Evolutionary conservation across 2,888 invertebrate genomes (phyloP), one percentile per base, ranked within the genome.

Genomic region (Alcis repandata): DNA sequence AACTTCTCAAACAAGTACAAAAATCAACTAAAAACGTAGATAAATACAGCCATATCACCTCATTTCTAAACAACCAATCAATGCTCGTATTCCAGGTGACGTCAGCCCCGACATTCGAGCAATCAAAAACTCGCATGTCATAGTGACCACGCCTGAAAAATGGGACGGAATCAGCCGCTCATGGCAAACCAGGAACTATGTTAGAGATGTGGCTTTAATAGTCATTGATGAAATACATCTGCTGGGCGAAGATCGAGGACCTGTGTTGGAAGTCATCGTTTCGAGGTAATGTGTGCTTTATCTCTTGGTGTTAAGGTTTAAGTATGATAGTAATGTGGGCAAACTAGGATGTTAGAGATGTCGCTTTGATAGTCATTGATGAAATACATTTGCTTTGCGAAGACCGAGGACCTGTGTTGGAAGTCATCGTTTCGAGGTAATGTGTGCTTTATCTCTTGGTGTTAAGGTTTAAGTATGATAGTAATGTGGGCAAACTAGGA

Each of bases 141-240:
- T 99, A 74, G 98, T 99, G 0, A 99, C 99, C 0, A 99, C 99
- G 0, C 99, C 99, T 0, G 99, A 99, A 90, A 99, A 99, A 87
- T 99, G 99, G 99, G 99, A 99, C 89, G 99, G 99, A 59, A 98
- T 99, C 80, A 99, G 98, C 89, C 95, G 99, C 66, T 98, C 98
- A 68, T 99, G 99, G 99, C 98, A 99, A 84, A 99, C 98, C 0
- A 95, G 99, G 75, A 96, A 96, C 86, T 99, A 99, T 81, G 99
- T 99, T 0, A 95, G 96, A 62, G 95, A 98, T 78, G 98, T 99
- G 0, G 96, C 97, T 0, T 93, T 99, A 8, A 97, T 99, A 70
- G 96, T 99, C 33, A 99, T 99, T 72, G 99, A 99, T 86, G 99
- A 99, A 92, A 99, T 99, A 78, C 99, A 99, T 93, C 92, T 99